Evolutionary conservation across 1,140 invertebrate species (phyloP).

Genomic region (Spodoptera frugiperda): DNA sequence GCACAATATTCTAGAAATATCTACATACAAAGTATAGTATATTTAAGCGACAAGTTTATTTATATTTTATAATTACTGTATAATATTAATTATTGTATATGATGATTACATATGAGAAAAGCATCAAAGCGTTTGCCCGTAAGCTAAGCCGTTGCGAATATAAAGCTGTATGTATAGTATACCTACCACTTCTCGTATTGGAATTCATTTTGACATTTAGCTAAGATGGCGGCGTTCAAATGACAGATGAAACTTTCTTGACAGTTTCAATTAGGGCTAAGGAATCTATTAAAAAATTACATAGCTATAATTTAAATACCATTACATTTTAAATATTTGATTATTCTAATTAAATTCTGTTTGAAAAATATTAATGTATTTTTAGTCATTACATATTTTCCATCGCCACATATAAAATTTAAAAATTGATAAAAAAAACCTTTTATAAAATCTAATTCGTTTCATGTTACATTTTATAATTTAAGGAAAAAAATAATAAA

Average conservation of each 20-base stretch:
- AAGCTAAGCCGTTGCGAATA: conserved; percentile 68
- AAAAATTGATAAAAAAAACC: no score
- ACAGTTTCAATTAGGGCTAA: no score
- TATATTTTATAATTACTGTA: neutral
- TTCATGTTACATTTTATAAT: no score
- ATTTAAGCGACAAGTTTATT: neutral
- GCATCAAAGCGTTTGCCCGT: conserved; percentile 71
- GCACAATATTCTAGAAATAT: conserved; percentile 39
- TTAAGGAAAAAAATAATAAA: no score
- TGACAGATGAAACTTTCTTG: no score
- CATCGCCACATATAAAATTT: neutral
- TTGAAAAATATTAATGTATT: neutral
- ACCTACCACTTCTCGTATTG: neutral
- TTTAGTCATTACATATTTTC: neutral
- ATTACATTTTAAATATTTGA: no score
- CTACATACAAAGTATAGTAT: conserved; percentile 14
- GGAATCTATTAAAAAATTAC: no score
- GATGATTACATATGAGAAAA: conserved; percentile 76
- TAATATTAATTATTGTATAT: neutral
- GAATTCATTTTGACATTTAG: conserved; percentile 16
- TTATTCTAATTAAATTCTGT: neutral
- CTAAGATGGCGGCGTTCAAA: no score
- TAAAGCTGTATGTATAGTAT: conserved; percentile 57
- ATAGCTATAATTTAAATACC: no score
- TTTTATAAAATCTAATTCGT: no score